Evolutionary conservation across 2,888 invertebrate genomes (phyloP).

Genomic region (Laothoe populi): DNA sequence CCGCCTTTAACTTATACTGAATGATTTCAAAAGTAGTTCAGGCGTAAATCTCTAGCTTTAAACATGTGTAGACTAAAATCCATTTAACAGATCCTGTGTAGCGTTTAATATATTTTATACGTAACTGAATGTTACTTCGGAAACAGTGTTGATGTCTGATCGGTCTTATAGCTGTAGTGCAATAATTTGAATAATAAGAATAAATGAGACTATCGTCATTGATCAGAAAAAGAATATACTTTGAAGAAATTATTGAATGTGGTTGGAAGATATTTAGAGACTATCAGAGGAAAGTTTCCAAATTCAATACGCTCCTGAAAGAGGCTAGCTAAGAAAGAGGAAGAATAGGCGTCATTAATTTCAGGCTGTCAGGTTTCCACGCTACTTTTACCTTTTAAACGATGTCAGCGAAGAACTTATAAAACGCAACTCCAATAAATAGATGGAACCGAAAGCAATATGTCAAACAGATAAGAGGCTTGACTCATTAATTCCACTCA

Average conservation of each 20-base stretch:
- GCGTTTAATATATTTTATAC: constrained; percentile 41
- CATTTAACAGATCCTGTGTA: constrained; percentile 41
- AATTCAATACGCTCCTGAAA: too few species aligned
- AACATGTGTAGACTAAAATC: constrained; percentile 43
- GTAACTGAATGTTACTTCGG: constrained; percentile 44
- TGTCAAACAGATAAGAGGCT: constrained; percentile 34
- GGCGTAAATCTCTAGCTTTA: constrained; percentile 36
- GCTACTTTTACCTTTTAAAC: too few species aligned
- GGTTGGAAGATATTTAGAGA: too few species aligned
- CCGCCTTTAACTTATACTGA: constrained; percentile 3
- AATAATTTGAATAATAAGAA: neutral
- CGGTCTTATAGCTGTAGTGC: constrained; percentile 28
- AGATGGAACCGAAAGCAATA: constrained; percentile 3
- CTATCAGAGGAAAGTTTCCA: too few species aligned
- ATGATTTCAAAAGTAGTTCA: constrained; percentile 25
- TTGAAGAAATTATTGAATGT: too few species aligned
- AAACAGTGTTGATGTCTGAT: constrained; percentile 44
- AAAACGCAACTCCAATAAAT: neutral
- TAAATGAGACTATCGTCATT: too few species aligned
- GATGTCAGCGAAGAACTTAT: neutral
- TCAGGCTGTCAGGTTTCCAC: too few species aligned
- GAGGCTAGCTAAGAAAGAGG: too few species aligned
- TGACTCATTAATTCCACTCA: constrained; percentile 67
- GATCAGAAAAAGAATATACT: too few species aligned
- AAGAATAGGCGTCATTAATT: too few species aligned